Percentiles rank a stretch among this genome's conserved stretches.
Conservation (phyloP, 2,113 vertebrate genomes). For the Uropsilus gracilis region DNA sequence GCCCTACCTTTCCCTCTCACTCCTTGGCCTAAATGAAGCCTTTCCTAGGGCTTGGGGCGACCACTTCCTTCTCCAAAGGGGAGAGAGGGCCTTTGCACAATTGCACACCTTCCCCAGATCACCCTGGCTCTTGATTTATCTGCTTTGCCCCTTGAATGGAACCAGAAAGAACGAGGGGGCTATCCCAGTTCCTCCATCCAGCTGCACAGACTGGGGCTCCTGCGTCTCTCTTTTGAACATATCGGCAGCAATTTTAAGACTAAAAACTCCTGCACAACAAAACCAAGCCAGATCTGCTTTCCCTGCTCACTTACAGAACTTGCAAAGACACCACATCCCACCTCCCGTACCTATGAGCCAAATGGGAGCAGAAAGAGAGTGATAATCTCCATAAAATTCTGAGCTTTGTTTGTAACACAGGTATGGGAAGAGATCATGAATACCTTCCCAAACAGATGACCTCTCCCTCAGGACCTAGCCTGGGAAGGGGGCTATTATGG, state of each 20-base stretch:
- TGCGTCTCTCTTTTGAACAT: background rate
- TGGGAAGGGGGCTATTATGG: background rate
- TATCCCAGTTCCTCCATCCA: background rate
- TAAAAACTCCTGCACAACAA: slow-evolving; percentile 23
- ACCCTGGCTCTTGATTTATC: background rate
- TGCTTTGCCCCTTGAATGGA: background rate
- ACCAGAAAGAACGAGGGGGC: background rate
- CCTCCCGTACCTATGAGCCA: background rate
- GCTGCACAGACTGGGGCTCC: background rate
- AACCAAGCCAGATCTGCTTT: background rate
- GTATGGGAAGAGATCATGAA: background rate
- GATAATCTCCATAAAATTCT: background rate
- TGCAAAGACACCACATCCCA: background rate
- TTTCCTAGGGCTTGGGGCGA: background rate
- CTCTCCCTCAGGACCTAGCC: background rate
- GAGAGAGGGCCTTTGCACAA: background rate
- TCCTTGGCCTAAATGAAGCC: background rate
- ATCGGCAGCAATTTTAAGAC: background rate
- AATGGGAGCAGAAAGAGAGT: background rate
- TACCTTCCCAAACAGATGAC: background rate
- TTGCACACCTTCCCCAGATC: background rate
- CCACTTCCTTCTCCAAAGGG: background rate
- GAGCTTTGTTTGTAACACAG: background rate
- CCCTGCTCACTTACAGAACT: background rate
- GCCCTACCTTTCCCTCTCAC: background rate